Evolutionary conservation across 1,140 invertebrate genomes (phyloP), one percentile per base, ranked within the genome.

Genomic region (Notospermus geniculatus): DNA sequence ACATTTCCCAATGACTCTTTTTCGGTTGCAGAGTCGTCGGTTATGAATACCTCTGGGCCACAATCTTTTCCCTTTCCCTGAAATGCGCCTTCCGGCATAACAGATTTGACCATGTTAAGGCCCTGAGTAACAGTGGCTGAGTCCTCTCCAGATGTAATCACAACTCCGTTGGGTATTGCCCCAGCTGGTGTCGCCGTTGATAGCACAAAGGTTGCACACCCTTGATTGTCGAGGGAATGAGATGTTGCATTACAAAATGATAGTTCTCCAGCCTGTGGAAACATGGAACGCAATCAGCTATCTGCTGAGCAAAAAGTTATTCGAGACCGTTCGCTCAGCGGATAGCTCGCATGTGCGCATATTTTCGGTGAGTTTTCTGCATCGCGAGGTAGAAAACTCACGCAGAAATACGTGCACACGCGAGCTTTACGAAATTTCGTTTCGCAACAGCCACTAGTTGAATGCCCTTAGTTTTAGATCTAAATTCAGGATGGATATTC

Each of bases 361-460:
- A n/a, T n/a, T n/a, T n/a, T n/a, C n/a, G n/a, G n/a, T n/a, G n/a
- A n/a, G n/a, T n/a, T n/a, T n/a, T n/a, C n/a, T n/a, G n/a, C n/a
- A n/a, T n/a, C n/a, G n/a, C n/a, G n/a, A n/a, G n/a, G n/a, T n/a
- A n/a, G n/a, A n/a, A n/a, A n/a, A n/a, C n/a, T n/a, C n/a, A n/a
- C n/a, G n/a, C n/a, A n/a, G n/a, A n/a, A n/a, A n/a, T n/a, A n/a
- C n/a, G n/a, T n/a, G n/a, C n/a, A n/a, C n/a, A n/a, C n/a, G n/a
- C n/a, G n/a, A n/a, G 2, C 57, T 57, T 57, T 17, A 15, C 19
- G 17, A 39, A 2, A 52, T 27, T 41, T 52, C 19, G 52, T 29
- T 19, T 57, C 25, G n/a, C 41, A 36, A 43, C 52, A 57, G 32
- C 55, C 50, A 57, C 25, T 23, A 57, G 22, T 15, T 54, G 30